Evolutionary conservation across 1,140 invertebrate species (phyloP).

Genomic region (Drosophila asahinai): DNA sequence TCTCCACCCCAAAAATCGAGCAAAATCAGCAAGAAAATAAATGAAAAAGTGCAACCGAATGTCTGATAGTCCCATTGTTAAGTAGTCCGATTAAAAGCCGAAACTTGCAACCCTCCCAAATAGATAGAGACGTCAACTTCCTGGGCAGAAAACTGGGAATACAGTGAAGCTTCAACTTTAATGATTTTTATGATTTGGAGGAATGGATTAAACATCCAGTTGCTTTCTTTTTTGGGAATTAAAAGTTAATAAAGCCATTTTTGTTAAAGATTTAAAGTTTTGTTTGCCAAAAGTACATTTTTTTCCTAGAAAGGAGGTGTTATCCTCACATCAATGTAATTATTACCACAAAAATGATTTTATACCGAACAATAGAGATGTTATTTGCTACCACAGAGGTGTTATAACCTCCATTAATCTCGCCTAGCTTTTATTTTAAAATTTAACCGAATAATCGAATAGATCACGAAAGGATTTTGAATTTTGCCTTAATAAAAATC

Average conservation of each 20-base stretch:
- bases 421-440: too few relatives aligned
- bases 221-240: background rate
- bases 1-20: background rate
- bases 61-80: constrained; percentile 21
- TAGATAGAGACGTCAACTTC: constrained; percentile 31
- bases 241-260: background rate
- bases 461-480: background rate
- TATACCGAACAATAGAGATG: too few relatives aligned
- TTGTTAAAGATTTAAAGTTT: background rate
- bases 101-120: constrained; percentile 37
- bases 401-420: background rate
- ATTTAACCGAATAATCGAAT: background rate
- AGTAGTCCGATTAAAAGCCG: constrained; percentile 42
- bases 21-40: constrained; percentile 1
- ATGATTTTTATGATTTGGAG: too few relatives aligned
- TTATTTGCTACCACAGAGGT: background rate
- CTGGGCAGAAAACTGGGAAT: background rate
- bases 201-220: background rate
- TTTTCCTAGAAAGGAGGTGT: too few relatives aligned
- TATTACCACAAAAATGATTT: background rate
- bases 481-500: background rate
- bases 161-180: background rate
- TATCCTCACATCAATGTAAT: background rate
- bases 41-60: constrained; percentile 38
- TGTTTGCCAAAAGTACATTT: background rate